These are phyloP conservation scores for Drosophila gaucha DNA, from an alignment of 2,888 invertebrate genomes.

Conservation along the genomic window DNA sequence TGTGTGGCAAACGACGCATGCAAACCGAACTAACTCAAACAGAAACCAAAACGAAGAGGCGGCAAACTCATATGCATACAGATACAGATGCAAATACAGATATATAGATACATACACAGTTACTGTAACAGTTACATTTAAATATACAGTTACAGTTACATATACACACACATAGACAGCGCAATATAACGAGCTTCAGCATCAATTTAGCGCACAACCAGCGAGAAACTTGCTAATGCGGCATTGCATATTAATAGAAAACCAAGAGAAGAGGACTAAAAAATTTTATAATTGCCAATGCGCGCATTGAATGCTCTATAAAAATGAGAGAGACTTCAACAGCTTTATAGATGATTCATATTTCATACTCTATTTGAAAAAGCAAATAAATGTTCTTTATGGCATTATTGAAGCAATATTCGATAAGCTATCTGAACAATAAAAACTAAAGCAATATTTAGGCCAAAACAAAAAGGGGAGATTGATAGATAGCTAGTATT, in stretches of 20 bases:
- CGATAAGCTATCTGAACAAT: conserved; percentile 23
- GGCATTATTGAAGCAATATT: background rate
- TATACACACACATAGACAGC: conserved; percentile 20
- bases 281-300: conserved; percentile 13
- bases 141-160: background rate
- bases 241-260: conserved; percentile 56
- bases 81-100: background rate
- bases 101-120: conserved; percentile 5
- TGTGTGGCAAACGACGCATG: conserved; percentile 42
- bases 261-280: conserved; percentile 5
- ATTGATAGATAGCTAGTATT: too few relatives aligned
- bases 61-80: conserved; percentile 9
- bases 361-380: too few relatives aligned
- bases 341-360: too few relatives aligned
- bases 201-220: conserved; percentile 32
- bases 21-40: conserved; percentile 54
- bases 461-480: background rate
- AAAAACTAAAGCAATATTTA: background rate
- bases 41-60: conserved; percentile 5
- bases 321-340: background rate
- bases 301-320: conserved; percentile 29
- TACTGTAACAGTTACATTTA: background rate
- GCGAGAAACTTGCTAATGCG: conserved; percentile 36
- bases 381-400: conserved; percentile 2
- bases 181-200: conserved; percentile 51